A percentile compares a stretch with the other conserved stretches of the same genome.
Conservation (phyloP, 1,140 invertebrate genomes). For the Berghia stephanieae region DNA sequence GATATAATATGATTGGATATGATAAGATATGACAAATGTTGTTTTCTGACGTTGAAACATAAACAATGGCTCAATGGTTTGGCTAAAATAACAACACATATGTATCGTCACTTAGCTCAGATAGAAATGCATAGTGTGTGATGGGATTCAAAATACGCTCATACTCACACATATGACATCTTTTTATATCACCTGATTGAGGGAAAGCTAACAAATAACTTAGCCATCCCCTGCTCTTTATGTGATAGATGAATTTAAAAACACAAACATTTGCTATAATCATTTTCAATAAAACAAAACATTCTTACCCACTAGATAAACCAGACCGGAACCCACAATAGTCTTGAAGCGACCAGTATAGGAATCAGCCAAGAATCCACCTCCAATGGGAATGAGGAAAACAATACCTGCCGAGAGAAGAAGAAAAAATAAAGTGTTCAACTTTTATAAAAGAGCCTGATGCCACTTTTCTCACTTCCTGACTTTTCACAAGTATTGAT, state of each 20-base stretch:
- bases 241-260: background rate
- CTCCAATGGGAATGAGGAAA: conserved; percentile 53
- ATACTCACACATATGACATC: background rate
- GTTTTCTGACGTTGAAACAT: no score
- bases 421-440: no score
- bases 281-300: background rate
- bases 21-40: no score
- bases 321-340: conserved; percentile 49
- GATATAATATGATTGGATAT: no score
- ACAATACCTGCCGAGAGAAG: conserved; percentile 54
- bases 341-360: conserved; percentile 54
- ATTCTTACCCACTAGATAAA: conserved; percentile 52
- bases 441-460: no score
- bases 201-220: background rate
- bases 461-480: no score
- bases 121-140: no score
- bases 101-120: no score
- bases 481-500: no score
- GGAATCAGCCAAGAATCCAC: conserved; percentile 54
- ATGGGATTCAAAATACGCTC: background rate
- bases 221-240: background rate
- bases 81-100: no score
- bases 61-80: no score
- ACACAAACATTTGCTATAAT: background rate
- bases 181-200: background rate